Evolutionary conservation across 2,888 invertebrate genomes (phyloP).

Genomic region (Brenthis daphne): DNA sequence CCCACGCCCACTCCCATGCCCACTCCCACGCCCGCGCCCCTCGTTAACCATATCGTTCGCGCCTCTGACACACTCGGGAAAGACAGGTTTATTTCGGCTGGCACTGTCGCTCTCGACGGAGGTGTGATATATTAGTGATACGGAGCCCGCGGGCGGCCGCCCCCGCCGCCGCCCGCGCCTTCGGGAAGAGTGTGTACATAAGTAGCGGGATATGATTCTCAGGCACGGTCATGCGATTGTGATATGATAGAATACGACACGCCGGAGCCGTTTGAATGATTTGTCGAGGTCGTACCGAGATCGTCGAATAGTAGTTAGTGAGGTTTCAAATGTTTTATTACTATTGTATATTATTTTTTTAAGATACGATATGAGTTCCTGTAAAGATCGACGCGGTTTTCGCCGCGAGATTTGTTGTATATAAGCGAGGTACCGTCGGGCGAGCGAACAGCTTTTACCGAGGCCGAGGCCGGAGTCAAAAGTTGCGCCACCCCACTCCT

Average conservation of each 20-base stretch:
- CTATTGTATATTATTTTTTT: conserved; percentile 79
- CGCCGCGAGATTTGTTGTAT: conserved; percentile 67
- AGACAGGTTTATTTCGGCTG: conserved; percentile 60
- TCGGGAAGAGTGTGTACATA: conserved; percentile 79
- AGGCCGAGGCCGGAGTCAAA: conserved; percentile 49
- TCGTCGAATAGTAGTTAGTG: conserved; percentile 81
- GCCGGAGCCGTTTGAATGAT: conserved; percentile 78
- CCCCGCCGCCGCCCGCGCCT: conserved; percentile 44
- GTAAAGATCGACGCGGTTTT: conserved; percentile 61
- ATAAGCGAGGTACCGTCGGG: conserved; percentile 72
- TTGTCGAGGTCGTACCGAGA: conserved; percentile 76
- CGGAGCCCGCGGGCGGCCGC: conserved; percentile 54
- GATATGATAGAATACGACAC: conserved; percentile 81
- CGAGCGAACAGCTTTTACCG: conserved; percentile 47
- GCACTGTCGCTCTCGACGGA: conserved; percentile 58
- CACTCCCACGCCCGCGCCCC: conserved; percentile 57
- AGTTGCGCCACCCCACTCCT: conserved; percentile 74
- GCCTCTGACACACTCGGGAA: conserved; percentile 69
- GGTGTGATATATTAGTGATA: conserved; percentile 54
- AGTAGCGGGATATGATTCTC: conserved; percentile 80
- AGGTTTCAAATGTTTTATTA: conserved; percentile 82
- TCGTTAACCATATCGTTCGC: conserved; percentile 67
- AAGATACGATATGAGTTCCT: conserved; percentile 83
- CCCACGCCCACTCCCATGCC: conserved; percentile 42
- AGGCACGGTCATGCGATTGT: conserved; percentile 82